phyloP scores from a whole-genome alignment of 2,888 invertebrate species.

The Coleophora flavipennella region DNA sequence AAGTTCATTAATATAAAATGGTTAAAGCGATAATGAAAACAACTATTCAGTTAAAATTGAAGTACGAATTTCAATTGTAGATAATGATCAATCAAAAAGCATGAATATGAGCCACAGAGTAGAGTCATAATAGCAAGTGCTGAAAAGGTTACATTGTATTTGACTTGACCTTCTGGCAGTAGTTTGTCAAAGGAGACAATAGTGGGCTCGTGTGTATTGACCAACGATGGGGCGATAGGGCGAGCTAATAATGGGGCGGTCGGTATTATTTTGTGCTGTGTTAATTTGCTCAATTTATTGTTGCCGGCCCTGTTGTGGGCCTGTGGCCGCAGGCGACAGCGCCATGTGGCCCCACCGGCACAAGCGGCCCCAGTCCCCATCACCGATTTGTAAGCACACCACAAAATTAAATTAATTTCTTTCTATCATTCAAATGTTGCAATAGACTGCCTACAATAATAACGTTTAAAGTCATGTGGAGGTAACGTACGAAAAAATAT shows the following conservation, averaged over 20 bases:
- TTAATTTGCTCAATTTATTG: constrained; percentile 18
- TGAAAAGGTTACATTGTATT: not conserved
- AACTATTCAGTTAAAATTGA: too few relatives aligned
- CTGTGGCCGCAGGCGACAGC: too few relatives aligned
- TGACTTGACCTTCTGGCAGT: constrained; percentile 19
- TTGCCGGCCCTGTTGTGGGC: constrained; percentile 6
- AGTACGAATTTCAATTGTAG: too few relatives aligned
- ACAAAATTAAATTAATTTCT: constrained; percentile 57
- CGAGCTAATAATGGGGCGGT: constrained; percentile 31
- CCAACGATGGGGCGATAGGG: constrained; percentile 30
- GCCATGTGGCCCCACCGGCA: constrained; percentile 29
- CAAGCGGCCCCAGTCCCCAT: constrained; percentile 57
- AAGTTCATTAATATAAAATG: too few relatives aligned
- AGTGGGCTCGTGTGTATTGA: constrained; percentile 11
- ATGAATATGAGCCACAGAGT: not conserved
- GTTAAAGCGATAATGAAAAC: too few relatives aligned
- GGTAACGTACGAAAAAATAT: too few relatives aligned
- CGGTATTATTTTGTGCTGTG: constrained; percentile 28
- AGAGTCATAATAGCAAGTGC: not conserved
- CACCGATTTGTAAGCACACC: constrained; percentile 43
- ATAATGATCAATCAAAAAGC: not conserved
- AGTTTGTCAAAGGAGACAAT: constrained; percentile 18
- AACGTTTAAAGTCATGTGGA: not conserved
- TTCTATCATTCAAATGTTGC: constrained; percentile 32
- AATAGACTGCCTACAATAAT: constrained; percentile 10